These are phyloP conservation scores for Buceros bicornis DNA, from an alignment of 2,797 vertebrate species.

Conservation along the genomic window DNA sequence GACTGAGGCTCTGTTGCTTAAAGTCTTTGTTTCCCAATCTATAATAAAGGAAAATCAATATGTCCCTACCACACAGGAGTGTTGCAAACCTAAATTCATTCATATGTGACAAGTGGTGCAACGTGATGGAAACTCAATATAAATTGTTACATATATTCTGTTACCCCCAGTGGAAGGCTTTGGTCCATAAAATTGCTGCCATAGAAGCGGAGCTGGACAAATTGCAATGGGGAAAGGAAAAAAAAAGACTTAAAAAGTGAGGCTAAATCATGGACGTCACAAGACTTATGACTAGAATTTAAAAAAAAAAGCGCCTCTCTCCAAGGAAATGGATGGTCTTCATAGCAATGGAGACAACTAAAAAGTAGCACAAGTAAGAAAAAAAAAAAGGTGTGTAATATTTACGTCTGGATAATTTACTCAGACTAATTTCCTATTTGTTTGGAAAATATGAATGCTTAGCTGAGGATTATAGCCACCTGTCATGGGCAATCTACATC, in stretches of 20 bases:
- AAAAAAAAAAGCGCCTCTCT: background rate
- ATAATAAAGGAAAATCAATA: conserved; percentile 59
- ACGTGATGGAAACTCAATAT: conserved; percentile 63
- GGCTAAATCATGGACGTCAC: background rate
- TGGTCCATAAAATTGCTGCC: conserved; percentile 64
- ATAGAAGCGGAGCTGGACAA: background rate
- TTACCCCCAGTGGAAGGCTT: conserved; percentile 46
- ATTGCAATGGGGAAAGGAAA: background rate
- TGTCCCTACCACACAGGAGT: background rate
- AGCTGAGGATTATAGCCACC: background rate
- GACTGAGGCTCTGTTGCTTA: conserved; percentile 26
- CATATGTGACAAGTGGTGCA: conserved; percentile 16
- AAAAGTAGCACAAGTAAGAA: background rate
- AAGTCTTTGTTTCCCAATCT: conserved; percentile 51
- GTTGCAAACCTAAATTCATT: conserved; percentile 43
- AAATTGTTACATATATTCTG: conserved; percentile 55
- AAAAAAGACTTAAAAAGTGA: background rate
- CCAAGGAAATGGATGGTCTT: background rate
- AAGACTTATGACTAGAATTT: background rate
- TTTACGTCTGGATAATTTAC: background rate
- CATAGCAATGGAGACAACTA: background rate
- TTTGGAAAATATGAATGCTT: background rate
- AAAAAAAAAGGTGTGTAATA: background rate
- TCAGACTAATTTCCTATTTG: background rate
- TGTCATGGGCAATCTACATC: background rate